Conservation (phyloP, 2,797 vertebrate genomes). For the Myotis pilosus region DNA sequence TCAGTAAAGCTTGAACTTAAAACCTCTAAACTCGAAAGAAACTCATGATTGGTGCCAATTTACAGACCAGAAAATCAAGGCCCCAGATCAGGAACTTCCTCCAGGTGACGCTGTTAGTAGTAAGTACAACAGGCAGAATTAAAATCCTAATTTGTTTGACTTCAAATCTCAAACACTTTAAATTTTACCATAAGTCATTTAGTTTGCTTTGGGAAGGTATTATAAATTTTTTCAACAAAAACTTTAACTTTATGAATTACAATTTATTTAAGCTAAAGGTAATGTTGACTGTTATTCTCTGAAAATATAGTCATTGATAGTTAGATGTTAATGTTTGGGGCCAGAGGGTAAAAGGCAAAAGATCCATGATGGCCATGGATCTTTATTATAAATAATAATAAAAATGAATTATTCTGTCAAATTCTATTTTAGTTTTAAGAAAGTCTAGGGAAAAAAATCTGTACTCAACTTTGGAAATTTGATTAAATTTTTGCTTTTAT, state of each 20-base stretch:
- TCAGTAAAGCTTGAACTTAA: too few relatives aligned
- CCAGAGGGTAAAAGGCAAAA: not conserved
- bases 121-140: not conserved
- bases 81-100: not conserved
- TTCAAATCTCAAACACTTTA: not conserved
- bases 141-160: not conserved
- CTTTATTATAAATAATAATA: not conserved
- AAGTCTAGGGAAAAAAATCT: conserved; percentile 12
- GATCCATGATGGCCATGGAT: not conserved
- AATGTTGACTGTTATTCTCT: not conserved
- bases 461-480: not conserved
- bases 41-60: not conserved
- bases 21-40: not conserved
- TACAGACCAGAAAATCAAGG: not conserved
- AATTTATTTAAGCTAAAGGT: not conserved
- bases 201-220: not conserved
- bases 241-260: not conserved
- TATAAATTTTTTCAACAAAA: not conserved
- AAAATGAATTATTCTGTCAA: not conserved
- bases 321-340: not conserved
- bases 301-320: not conserved
- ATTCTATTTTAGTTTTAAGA: conserved; percentile 24
- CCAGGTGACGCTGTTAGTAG: not conserved
- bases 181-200: not conserved
- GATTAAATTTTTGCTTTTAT: conserved; percentile 15